A percentile compares a stretch with the other conserved stretches of the same genome.
These are phyloP conservation scores for Zoanthus solanderi DNA, from an alignment of 92 coral and sea anemone species.

Conservation along the genomic window DNA sequence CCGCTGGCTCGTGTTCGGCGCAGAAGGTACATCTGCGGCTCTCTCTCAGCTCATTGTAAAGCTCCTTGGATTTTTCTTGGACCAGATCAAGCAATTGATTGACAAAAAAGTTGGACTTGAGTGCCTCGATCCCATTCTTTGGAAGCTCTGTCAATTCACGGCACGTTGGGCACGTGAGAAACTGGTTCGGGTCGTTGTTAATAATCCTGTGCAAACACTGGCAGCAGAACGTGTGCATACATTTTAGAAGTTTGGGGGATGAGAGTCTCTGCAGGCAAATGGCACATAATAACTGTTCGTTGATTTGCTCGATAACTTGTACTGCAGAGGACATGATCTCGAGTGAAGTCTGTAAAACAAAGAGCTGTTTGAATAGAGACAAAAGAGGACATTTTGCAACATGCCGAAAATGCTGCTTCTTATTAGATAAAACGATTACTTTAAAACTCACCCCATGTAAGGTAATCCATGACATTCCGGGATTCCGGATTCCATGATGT, in stretches of 20 bases:
- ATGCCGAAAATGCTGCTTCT: neutral
- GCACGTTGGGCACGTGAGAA: conserved; percentile 69
- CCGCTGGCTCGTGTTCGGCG: conserved; percentile 81
- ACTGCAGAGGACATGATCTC: conserved; percentile 81
- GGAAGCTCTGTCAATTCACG: conserved; percentile 84
- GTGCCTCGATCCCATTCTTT: conserved; percentile 74
- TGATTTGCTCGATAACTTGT: conserved; percentile 92
- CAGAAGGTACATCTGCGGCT: conserved; percentile 81
- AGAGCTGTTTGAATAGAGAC: too few species aligned
- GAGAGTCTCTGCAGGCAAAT: conserved; percentile 90
- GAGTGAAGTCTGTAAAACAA: neutral
- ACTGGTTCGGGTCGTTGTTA: conserved; percentile 79
- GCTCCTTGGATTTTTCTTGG: conserved; percentile 81
- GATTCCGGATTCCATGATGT: too few species aligned
- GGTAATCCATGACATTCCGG: too few species aligned
- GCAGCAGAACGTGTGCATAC: conserved; percentile 95
- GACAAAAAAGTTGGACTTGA: conserved; percentile 86
- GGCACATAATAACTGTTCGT: conserved; percentile 93
- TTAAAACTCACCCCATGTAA: too few species aligned
- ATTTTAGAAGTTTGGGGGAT: conserved; percentile 80
- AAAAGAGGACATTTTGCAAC: neutral
- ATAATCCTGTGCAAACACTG: conserved; percentile 87
- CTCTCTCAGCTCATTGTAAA: conserved; percentile 76
- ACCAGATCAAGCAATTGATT: conserved; percentile 91
- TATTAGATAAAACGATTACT: too few species aligned